Evolutionary conservation across 2,888 invertebrate species (phyloP).

Genomic region (Himalopsyche kuldschensis): DNA sequence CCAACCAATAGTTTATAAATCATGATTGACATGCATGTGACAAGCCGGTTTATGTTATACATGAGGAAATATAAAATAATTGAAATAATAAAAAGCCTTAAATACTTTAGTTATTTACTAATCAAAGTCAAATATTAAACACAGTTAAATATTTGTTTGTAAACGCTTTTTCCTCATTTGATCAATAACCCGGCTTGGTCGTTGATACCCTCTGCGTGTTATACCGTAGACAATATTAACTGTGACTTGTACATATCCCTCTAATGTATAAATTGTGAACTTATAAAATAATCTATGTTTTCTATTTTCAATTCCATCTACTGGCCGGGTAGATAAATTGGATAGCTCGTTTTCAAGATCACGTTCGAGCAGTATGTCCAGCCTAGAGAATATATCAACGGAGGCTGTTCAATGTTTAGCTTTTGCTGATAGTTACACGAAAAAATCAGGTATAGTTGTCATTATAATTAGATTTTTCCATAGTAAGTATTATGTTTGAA

Average conservation of each 20-base stretch:
- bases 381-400: slow-evolving; percentile 93
- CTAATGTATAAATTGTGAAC: not conserved
- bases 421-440: slow-evolving; percentile 93
- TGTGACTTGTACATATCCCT: slow-evolving; percentile 10
- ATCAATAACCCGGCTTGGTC: not conserved
- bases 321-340: slow-evolving; percentile 89
- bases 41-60: not conserved
- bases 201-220: not conserved
- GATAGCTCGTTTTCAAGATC: slow-evolving; percentile 96
- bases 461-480: too few relatives aligned
- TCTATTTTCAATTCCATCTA: slow-evolving; percentile 35
- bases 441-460: slow-evolving; percentile 78
- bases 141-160: not conserved
- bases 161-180: not conserved
- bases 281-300: slow-evolving; percentile 2
- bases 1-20: not conserved
- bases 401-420: slow-evolving; percentile 95
- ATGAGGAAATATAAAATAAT: not conserved
- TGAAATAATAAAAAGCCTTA: too few relatives aligned
- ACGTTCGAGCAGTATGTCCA: slow-evolving; percentile 96
- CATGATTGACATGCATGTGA: not conserved
- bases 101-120: too few relatives aligned
- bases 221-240: not conserved
- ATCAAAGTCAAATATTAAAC: too few relatives aligned
- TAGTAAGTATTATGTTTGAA: too few relatives aligned